Conservation (phyloP, 2,888 invertebrate genomes). For the Drosophila meridionalis region DNA sequence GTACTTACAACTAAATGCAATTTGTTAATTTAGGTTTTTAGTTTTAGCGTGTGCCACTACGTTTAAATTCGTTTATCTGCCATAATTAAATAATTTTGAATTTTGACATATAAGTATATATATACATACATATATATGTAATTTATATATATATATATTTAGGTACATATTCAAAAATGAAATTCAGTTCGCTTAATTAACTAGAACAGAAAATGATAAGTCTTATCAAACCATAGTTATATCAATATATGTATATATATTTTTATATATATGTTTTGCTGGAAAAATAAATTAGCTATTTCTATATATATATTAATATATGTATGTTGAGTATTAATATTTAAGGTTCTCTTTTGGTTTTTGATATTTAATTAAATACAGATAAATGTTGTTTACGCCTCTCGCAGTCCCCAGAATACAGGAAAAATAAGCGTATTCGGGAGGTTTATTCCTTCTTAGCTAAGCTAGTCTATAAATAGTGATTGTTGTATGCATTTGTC, state of each 20-base stretch:
- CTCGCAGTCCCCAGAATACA: conserved; percentile 22
- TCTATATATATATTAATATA: conserved; percentile 17
- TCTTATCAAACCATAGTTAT: conserved; percentile 28
- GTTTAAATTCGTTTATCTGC: conserved; percentile 78
- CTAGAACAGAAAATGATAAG: conserved; percentile 44
- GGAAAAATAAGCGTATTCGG: conserved; percentile 1
- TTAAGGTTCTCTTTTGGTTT: conserved; percentile 3
- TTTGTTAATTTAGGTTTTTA: conserved; percentile 23
- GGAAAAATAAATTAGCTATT: conserved; percentile 39
- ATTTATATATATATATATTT: conserved; percentile 12
- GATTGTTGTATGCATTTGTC: conserved; percentile 77
- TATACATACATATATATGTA: conserved; percentile 8
- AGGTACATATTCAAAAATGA: conserved; percentile 54
- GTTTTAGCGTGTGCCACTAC: conserved; percentile 63
- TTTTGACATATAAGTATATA: conserved; percentile 27
- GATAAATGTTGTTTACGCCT: conserved; percentile 26
- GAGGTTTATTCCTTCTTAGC: conserved; percentile 48
- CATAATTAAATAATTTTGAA: conserved; percentile 49
- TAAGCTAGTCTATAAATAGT: conserved; percentile 76
- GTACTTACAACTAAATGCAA: conserved; percentile 36
- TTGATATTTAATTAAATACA: conserved; percentile 20
- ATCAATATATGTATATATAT: conserved; percentile 1
- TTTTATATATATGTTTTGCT: conserved; percentile 9
- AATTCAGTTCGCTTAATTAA: conserved; percentile 42
- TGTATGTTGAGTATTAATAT: conserved; percentile 16